Conservation (phyloP, 1,140 invertebrate species). For the Cyrtorhinus lividipennis region DNA sequence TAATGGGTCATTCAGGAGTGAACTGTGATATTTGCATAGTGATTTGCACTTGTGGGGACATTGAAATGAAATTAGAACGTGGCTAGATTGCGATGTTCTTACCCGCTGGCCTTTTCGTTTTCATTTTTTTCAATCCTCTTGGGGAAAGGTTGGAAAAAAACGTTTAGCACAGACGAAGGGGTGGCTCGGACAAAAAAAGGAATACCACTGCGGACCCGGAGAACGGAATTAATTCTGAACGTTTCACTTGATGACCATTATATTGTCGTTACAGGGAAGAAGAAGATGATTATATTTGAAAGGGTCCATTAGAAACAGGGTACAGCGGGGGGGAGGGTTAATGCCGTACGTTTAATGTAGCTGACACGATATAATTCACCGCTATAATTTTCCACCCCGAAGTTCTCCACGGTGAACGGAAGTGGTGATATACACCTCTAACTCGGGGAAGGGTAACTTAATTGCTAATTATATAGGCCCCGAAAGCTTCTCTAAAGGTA, state of each 20-base stretch:
- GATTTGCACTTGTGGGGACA: too few species aligned
- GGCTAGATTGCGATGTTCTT: too few species aligned
- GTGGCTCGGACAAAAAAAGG: not conserved
- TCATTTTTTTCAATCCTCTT: too few species aligned
- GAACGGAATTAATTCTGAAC: conserved; percentile 3
- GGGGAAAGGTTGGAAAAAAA: too few species aligned
- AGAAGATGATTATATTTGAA: conserved; percentile 3
- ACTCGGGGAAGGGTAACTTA: not conserved
- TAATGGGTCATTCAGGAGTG: too few species aligned
- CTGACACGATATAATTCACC: conserved; percentile 13
- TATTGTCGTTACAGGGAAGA: conserved; percentile 3
- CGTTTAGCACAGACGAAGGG: too few species aligned
- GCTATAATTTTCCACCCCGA: conserved; percentile 11
- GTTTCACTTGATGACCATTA: conserved; percentile 8
- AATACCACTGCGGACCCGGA: not conserved
- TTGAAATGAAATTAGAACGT: too few species aligned
- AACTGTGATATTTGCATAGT: too few species aligned
- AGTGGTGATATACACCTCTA: conserved; percentile 8
- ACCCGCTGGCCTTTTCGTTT: too few species aligned
- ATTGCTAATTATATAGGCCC: conserved; percentile 6
- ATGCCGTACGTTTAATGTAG: conserved; percentile 14
- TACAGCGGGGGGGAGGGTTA: not conserved
- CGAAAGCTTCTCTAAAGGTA: not conserved
- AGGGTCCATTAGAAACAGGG: not conserved
- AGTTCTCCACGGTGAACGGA: not conserved